Evolutionary conservation across 2,113 vertebrate species (phyloP).

Genomic region (Crotophaga sulcirostris): DNA sequence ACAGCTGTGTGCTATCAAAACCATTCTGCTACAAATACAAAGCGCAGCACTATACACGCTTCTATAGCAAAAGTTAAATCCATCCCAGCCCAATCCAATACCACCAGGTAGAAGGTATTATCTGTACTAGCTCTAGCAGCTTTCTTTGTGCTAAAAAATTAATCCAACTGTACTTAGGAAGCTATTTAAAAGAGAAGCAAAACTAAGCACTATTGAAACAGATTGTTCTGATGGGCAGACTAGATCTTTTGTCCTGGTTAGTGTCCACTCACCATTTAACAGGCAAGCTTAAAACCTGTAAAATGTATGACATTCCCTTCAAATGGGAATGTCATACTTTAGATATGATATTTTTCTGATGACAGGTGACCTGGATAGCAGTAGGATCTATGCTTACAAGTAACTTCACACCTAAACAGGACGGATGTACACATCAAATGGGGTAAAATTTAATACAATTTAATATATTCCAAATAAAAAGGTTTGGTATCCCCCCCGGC

Average conservation of each 20-base stretch:
- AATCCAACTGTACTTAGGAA: background rate
- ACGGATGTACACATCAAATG: background rate
- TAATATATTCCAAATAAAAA: background rate
- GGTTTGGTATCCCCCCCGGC: too few species aligned
- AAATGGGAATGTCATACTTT: background rate
- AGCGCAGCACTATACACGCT: background rate
- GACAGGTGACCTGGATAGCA: background rate
- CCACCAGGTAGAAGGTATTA: background rate
- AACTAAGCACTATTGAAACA: background rate
- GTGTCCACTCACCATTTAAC: background rate
- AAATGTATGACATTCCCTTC: background rate
- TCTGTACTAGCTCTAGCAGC: background rate
- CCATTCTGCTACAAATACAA: background rate
- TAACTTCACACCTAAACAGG: background rate
- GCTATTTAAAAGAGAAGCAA: background rate
- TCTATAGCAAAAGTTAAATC: background rate
- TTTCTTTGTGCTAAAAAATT: background rate
- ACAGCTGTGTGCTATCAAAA: background rate
- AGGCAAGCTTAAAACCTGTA: background rate
- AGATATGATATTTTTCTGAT: background rate
- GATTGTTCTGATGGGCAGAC: background rate
- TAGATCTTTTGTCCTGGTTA: background rate
- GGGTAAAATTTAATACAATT: background rate
- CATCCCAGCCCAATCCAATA: background rate
- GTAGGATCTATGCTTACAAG: background rate